Base-by-base conservation (phyloP, 2,888 invertebrate species). In the Agelastica alni region DNA sequence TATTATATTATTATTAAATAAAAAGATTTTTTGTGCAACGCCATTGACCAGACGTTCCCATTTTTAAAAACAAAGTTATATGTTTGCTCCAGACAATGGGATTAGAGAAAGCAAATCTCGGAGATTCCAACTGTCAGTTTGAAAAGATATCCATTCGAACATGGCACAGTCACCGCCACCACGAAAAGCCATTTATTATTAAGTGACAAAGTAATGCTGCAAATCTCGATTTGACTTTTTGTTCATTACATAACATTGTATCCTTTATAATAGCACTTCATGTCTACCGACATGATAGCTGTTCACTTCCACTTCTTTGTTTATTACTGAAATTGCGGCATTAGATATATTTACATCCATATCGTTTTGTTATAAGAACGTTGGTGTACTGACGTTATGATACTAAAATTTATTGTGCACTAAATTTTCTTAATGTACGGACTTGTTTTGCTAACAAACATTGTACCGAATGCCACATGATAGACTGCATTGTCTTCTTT, bases 201-300 rank as follows among this genome's bases (percentile, higher is more conserved):
- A 49, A 48, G 44, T 49, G 49, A 49, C 54, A 44, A 34, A 54
- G 32, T 46, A 54, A 54, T 49, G 49, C 48, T 44, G 48, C 54
- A 48, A 49, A 54, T 51, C 54, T 54, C 54, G 49, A 37, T 37
- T 31, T 34, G 36, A 49, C 32, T 54, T 49, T 49, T 45, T 54
- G 49, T 54, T 54, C 54, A 54, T 54, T 52, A 52, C 52, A 22
- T 52, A 45, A 52, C 52, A 39, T 54, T 49, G 54, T 49, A 45
- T 48, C 48, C 44, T 44, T 31, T 32, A 31, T 48, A 52, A 45
- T 31, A 16, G 32, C 52, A 52, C 52, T 52, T 52, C 39, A 45
- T 45, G 41, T 52, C 45, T 52, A 18, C 22, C 39, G 45, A 43
- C 45, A 26, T 45, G 52, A 45, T 45, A 45, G 45, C 45, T 32